Evolutionary conservation across 2,113 vertebrate genomes (phyloP), one percentile per base, ranked within the genome.

Genomic region (Oriolus oriolus): DNA sequence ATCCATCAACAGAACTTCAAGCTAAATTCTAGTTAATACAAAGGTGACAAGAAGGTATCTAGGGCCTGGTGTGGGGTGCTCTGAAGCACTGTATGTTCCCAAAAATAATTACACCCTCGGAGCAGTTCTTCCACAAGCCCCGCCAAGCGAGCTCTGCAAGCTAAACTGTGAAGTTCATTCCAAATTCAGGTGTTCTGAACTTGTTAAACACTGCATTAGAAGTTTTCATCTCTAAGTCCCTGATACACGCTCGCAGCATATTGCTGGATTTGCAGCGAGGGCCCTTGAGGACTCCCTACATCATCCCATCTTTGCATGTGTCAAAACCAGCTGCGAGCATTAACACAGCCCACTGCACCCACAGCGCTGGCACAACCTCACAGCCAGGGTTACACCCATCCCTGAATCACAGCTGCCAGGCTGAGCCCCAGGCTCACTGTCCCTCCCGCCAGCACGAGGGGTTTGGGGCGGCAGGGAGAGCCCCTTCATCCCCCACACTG

Each of bases 381-480:
- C 77, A 44, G 88, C 8, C 1, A 52, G 84, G 47, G 53, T 37
- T 75, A 57, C 19, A 37, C 60, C 68, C 47, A 10, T 10, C 35
- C 81, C 82, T 4, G 2, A 14, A 20, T 33, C 10, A 1, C 71
- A 66, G 59, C 66, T 28, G 61, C 2, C 3, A 33, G 35, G 68
- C 53, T 20, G 13, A 91, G 59, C 41, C n/a, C 18, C 45, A 21
- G 56, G 44, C 1, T 1, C 14, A 0, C 28, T 0, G 2, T 18
- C 18, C 47, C 61, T 31, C 53, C 54, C 0, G 2, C 54, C 60
- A 53, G 42, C 9, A 5, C 0, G 0, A 0, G 2, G 21, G 30
- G 9, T 35, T 60, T 60, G 45, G 45, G 77, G 35, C 8, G 41
- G 61, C 65, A 56, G 39, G 39, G n/a, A 83, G 27, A 57, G 22